Evolutionary conservation across 2,888 invertebrate species (phyloP).

Genomic region (Sphinx pinastri): DNA sequence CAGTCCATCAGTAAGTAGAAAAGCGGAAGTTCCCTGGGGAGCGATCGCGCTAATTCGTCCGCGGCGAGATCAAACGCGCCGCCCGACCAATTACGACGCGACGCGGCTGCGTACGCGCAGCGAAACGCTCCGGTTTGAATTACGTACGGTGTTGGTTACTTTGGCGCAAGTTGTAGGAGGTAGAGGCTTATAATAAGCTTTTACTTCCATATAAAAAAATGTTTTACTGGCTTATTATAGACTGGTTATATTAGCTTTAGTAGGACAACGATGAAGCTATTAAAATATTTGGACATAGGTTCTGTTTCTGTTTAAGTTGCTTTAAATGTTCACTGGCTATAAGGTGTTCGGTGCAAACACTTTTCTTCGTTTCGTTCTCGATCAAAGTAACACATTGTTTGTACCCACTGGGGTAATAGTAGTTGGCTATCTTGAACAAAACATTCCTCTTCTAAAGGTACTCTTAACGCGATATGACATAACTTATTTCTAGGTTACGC

Average conservation of each 20-base stretch:
- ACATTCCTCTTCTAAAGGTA: too few relatives aligned
- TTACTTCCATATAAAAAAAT: neutral
- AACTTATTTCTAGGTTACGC: too few relatives aligned
- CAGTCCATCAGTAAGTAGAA: slow-evolving; percentile 1
- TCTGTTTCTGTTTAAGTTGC: neutral
- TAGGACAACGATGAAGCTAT: too few relatives aligned
- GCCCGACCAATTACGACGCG: slow-evolving; percentile 61
- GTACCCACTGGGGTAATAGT: too few relatives aligned
- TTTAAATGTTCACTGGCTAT: neutral
- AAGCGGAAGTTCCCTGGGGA: slow-evolving; percentile 44
- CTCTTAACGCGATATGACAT: too few relatives aligned
- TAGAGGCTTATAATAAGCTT: slow-evolving; percentile 25
- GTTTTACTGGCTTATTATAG: too few relatives aligned
- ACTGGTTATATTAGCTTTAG: too few relatives aligned
- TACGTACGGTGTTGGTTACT: slow-evolving; percentile 45
- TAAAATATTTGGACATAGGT: neutral
- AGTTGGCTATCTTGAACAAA: too few relatives aligned
- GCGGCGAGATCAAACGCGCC: slow-evolving; percentile 74
- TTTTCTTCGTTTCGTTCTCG: too few relatives aligned
- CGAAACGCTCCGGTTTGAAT: slow-evolving; percentile 68
- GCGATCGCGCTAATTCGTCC: slow-evolving; percentile 68
- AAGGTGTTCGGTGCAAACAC: too few relatives aligned
- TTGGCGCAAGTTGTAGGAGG: slow-evolving; percentile 30
- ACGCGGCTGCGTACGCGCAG: slow-evolving; percentile 62
- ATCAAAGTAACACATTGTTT: too few relatives aligned